Evolutionary conservation across 2,797 vertebrate genomes (phyloP), one percentile per base, ranked within the genome.

Genomic region (Arnoldichthys spilopterus): DNA sequence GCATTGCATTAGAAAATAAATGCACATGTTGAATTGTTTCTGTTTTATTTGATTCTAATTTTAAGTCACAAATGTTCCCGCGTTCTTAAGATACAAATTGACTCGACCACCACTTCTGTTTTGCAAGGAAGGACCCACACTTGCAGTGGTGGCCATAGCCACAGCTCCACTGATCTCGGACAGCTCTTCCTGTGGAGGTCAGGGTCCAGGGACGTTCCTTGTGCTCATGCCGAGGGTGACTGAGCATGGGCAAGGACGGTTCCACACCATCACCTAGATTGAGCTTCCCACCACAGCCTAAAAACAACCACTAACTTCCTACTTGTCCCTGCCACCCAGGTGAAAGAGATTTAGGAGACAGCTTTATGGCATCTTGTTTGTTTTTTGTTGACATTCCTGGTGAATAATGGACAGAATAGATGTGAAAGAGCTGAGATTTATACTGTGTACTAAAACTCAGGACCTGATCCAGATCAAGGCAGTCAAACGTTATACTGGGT

Each of bases 131-230:
- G 8, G 13, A 4, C 15, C 13, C 58, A 32, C 24, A 30, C 26
- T 67, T 24, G 26, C 34, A 67, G 34, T 40, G n/a, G n/a, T 20
- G n/a, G 40, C 18, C 62, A 37, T 4, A 37, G 24, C n/a, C 22
- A 2, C 1, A 20, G 24, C 15, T 59, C 28, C 7, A 47, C 20
- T 34, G 40, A 47, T 47, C 66, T 62, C 26, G 24, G 30, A 9
- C 40, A 51, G 37, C 34, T 54, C 69, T 43, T 64, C 47, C 45
- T 53, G n/a, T 30, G 6, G 30, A 61, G 66, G 45, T 40, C 56
- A 62, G n/a, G 6, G 43, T 12, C 47, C 56, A 49, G 16, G 15
- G 56, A 37, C 16, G 15, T 8, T 5, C 40, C 22, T 34, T n/a
- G 34, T n/a, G n/a, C 43, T 26, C 20, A 49, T 22, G 24, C 30